Conservation (phyloP, 2,113 vertebrate genomes). For the Megalops atlanticus region DNA sequence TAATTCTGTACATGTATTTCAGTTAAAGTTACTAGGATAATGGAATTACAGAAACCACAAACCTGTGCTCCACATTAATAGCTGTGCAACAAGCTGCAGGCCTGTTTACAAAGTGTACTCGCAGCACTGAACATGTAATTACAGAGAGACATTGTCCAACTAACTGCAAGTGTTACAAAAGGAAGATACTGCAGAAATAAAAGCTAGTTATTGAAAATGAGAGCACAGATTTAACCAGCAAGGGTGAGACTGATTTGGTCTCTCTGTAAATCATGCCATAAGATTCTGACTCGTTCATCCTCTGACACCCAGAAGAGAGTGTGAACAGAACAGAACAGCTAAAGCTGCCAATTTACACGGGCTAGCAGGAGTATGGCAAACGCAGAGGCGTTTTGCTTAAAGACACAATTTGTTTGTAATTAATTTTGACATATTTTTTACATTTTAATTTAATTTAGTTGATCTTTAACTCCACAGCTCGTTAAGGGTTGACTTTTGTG, state of each 20-base stretch:
- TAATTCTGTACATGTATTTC: background rate
- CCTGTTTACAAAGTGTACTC: background rate
- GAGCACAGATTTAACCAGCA: background rate
- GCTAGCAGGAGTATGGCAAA: background rate
- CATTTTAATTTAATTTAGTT: background rate
- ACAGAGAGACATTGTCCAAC: background rate
- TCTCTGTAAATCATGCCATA: constrained; percentile 20
- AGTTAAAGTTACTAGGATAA: background rate
- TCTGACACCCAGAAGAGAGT: constrained; percentile 22
- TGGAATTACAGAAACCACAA: background rate
- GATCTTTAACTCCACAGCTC: background rate
- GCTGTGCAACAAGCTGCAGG: background rate
- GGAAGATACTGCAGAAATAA: background rate
- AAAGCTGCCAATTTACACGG: background rate
- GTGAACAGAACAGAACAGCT: constrained; percentile 20
- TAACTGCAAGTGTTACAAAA: background rate
- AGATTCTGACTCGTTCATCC: background rate
- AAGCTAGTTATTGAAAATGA: background rate
- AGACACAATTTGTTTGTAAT: background rate
- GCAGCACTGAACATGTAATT: background rate
- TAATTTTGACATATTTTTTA: background rate
- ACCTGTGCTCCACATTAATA: background rate
- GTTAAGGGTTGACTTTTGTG: background rate
- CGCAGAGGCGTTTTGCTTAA: constrained; percentile 25
- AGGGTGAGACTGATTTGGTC: constrained; percentile 10